Percentiles rank a stretch among this genome's conserved stretches.
Conservation (phyloP, 2,113 vertebrate genomes). For the Callaeas wilsoni region DNA sequence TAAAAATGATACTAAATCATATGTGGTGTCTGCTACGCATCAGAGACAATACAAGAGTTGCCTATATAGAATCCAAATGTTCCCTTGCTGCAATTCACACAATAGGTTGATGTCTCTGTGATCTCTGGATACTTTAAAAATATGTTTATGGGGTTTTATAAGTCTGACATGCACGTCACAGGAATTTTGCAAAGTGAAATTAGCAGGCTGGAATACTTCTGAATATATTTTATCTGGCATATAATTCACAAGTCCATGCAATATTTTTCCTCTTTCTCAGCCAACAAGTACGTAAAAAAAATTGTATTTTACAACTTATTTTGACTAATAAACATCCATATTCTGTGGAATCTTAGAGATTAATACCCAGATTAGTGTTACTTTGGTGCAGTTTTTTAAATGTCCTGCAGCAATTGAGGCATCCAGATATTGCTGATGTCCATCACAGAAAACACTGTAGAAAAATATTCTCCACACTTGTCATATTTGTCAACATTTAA, state of each 20-base stretch:
- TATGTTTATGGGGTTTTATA: neutral
- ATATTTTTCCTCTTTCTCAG: neutral
- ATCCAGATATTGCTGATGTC: neutral
- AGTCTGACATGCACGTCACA: neutral
- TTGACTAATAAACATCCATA: neutral
- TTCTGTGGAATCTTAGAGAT: neutral
- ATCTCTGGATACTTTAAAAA: neutral
- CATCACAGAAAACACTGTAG: neutral
- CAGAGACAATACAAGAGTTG: neutral
- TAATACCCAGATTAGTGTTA: neutral
- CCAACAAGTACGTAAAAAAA: neutral
- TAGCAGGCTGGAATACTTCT: neutral
- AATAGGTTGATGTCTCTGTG: neutral
- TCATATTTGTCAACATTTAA: neutral
- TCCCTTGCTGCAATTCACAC: neutral
- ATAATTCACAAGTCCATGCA: neutral
- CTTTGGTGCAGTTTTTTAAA: neutral
- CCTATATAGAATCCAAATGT: neutral
- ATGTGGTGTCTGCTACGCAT: neutral
- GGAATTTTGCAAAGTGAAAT: neutral
- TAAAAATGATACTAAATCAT: neutral
- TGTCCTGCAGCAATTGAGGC: neutral
- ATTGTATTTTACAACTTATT: neutral
- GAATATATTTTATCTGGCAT: neutral
- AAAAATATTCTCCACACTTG: neutral